phyloP scores from a whole-genome alignment of 30 jellyfish, hydroid and myxozoan species.

The Turritopsis dohrnii region DNA sequence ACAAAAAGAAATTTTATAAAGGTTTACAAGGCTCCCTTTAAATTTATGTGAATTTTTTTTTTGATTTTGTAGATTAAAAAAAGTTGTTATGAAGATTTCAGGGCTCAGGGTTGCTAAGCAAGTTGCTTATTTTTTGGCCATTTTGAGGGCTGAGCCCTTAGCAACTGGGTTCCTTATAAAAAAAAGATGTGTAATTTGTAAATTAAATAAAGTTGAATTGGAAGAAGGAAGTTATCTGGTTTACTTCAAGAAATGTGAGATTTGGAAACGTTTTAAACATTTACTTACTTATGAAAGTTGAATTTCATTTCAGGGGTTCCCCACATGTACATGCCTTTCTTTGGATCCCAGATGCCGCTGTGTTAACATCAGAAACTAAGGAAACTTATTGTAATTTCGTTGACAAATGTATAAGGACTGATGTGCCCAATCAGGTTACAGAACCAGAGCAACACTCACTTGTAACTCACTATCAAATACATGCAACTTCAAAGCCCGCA shows the following conservation, averaged over 20 bases:
- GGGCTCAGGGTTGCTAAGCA: too few relatives aligned
- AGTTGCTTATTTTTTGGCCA: too few relatives aligned
- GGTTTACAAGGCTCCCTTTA: too few relatives aligned
- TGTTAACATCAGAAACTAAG: constrained; percentile 1
- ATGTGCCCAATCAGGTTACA: not conserved
- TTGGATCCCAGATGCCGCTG: not conserved
- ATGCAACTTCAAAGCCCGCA: too few relatives aligned
- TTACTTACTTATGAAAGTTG: not conserved
- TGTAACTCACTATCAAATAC: not conserved
- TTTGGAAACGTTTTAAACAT: not conserved
- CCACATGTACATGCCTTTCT: constrained; percentile 6
- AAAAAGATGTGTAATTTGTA: too few relatives aligned
- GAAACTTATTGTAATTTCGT: not conserved
- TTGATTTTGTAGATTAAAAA: too few relatives aligned
- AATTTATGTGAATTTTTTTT: too few relatives aligned
- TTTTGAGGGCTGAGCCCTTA: too few relatives aligned
- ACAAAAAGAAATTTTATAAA: too few relatives aligned
- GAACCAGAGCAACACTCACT: not conserved
- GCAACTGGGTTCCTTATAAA: too few relatives aligned
- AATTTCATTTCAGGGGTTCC: constrained; percentile 2
- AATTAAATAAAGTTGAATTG: not conserved
- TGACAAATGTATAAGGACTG: constrained; percentile 2
- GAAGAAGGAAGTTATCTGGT: not conserved
- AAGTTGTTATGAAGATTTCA: too few relatives aligned
- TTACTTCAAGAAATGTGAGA: not conserved